These are phyloP conservation scores for Prinia subflava DNA, from an alignment of 2,113 vertebrate species.

Conservation along the genomic window DNA sequence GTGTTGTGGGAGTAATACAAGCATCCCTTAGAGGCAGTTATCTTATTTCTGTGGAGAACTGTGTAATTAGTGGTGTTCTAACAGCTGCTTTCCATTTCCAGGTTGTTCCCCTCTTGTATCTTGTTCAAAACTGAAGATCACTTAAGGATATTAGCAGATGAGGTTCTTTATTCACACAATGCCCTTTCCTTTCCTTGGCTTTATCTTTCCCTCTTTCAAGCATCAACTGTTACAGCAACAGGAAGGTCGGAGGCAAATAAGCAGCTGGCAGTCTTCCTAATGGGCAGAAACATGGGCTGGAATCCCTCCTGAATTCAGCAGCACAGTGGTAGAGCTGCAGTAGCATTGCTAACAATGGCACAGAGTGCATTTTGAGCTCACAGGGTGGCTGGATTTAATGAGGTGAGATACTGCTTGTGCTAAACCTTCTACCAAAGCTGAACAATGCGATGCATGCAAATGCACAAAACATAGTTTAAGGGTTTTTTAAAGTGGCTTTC, in stretches of 20 bases:
- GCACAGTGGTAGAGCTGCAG: background rate
- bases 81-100: background rate
- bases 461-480: background rate
- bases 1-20: background rate
- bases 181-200: background rate
- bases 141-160: background rate
- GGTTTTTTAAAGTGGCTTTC: background rate
- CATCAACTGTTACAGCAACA: background rate
- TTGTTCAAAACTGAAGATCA: background rate
- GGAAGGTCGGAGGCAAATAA: background rate
- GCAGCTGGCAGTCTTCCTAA: background rate
- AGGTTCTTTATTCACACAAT: background rate
- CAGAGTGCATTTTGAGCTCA: background rate
- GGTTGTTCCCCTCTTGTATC: background rate
- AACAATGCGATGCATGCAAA: background rate
- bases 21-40: background rate
- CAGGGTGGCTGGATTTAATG: constrained; percentile 7
- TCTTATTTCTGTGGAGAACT: background rate
- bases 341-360: background rate
- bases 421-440: background rate
- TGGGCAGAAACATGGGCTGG: background rate
- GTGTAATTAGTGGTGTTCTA: background rate
- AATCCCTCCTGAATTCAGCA: background rate
- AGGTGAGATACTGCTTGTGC: background rate
- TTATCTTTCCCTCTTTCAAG: background rate